A percentile compares a stretch with the other conserved stretches of the same genome.
Conservation (phyloP, 2,113 vertebrate genomes). For the Nothoprocta perdicaria region DNA sequence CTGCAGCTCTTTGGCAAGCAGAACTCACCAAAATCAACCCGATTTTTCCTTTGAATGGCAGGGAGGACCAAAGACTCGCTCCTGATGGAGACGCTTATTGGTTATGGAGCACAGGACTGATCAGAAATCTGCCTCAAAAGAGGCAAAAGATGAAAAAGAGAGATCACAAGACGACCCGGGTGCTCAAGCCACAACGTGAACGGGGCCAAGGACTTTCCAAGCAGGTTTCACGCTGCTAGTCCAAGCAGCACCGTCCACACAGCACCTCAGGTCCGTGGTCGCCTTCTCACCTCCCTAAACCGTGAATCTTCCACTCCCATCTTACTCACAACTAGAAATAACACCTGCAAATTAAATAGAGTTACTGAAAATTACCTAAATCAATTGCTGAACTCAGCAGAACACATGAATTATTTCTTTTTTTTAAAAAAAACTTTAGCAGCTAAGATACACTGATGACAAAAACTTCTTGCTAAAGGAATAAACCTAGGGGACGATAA, state of each 20-base stretch:
- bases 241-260: background rate
- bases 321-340: fast-evolving
- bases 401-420: fast-evolving
- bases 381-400: background rate
- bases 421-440: background rate
- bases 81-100: fast-evolving
- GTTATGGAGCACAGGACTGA: fast-evolving
- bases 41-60: background rate
- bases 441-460: background rate
- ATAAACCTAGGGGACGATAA: background rate
- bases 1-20: background rate
- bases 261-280: fast-evolving
- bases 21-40: background rate
- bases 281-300: fast-evolving
- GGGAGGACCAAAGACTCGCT: background rate
- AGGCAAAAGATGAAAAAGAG: too few species aligned
- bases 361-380: background rate
- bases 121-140: background rate
- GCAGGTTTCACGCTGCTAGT: fast-evolving
- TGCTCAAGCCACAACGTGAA: background rate
- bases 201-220: background rate
- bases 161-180: background rate
- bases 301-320: fast-evolving
- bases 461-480: background rate
- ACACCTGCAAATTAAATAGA: background rate